Base-by-base conservation (phyloP, 2,113 vertebrate species). In the Pachyramphus minor region DNA sequence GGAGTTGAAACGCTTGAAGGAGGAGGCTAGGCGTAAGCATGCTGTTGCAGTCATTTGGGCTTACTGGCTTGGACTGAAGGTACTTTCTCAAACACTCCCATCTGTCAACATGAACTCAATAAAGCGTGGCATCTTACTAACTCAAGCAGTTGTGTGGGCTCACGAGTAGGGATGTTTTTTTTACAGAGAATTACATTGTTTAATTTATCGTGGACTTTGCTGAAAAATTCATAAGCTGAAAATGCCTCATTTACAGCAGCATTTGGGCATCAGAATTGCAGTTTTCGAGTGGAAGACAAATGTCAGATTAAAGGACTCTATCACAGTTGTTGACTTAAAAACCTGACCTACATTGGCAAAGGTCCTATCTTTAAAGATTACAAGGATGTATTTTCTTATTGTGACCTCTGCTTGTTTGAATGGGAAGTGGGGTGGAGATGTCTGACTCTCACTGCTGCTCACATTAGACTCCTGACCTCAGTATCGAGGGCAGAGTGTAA, bases 31-130 rank as follows among this genome's bases (percentile, higher is more conserved):
- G 98, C 99, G 99, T 98, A 99, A 99, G 98, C 99, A 99, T 95
- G 99, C 99, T 87, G 99, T 99, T 91, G 99, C 99, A 98, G 98
- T 99, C 98, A 99, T 99, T 99, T 99, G 99, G 99, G 99, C 99
- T 99, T 99, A 98, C 99, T 99, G 99, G 99, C 99, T 99, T 99
- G 99, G 99, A 99, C 98, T 99, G 93, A 99, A 99, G 99, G 99
- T 99, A 99, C 97, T 98, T 97, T 94, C 95, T 98, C 92, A 82
- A 93, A 81, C 85, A 67, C 97, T 97, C 96, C 90, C 50, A 15
- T 91, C 95, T 90, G 90, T 84, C 94, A 92, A 68, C 62, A 5
- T 87, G 78, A 96, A 85, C 80, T 92, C 94, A 18, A 2, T 71
- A 47, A 93, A 97, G 94, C 44, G 94, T 94, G 66, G 93, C 97